phyloP scores from a whole-genome alignment of 2,113 vertebrate genomes.

The Pelecanoides urinatrix region DNA sequence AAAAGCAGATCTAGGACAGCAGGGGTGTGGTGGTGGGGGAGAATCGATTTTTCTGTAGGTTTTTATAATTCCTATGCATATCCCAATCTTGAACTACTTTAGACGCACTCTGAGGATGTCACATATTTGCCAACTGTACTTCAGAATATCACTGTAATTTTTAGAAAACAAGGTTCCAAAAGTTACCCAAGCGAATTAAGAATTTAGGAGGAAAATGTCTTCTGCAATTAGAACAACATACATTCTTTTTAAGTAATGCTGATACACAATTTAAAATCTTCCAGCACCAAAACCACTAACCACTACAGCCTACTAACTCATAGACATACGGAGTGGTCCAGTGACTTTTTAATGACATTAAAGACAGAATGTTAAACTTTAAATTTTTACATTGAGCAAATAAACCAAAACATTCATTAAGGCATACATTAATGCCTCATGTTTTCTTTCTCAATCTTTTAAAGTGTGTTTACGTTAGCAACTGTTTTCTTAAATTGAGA shows the following conservation, averaged over 20 bases:
- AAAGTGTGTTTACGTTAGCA: background rate
- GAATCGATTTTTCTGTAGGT: background rate
- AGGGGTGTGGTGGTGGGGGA: accelerated
- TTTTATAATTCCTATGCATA: background rate
- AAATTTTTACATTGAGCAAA: background rate
- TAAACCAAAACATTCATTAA: background rate
- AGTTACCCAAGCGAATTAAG: background rate
- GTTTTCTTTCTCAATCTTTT: background rate
- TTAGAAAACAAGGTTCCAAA: background rate
- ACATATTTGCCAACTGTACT: background rate
- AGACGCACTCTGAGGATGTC: background rate
- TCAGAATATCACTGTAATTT: background rate
- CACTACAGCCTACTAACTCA: background rate
- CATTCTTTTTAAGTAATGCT: background rate
- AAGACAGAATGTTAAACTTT: background rate
- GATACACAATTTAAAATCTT: background rate
- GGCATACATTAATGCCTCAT: background rate
- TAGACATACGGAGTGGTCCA: background rate
- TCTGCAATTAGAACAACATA: background rate
- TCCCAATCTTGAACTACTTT: background rate
- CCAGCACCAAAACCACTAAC: background rate
- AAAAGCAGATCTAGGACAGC: background rate
- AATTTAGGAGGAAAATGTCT: background rate
- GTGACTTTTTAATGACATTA: background rate
- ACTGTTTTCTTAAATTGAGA: background rate